Evolutionary conservation across 2,113 vertebrate species (phyloP).

Genomic region (Rousettus leschenaultii): DNA sequence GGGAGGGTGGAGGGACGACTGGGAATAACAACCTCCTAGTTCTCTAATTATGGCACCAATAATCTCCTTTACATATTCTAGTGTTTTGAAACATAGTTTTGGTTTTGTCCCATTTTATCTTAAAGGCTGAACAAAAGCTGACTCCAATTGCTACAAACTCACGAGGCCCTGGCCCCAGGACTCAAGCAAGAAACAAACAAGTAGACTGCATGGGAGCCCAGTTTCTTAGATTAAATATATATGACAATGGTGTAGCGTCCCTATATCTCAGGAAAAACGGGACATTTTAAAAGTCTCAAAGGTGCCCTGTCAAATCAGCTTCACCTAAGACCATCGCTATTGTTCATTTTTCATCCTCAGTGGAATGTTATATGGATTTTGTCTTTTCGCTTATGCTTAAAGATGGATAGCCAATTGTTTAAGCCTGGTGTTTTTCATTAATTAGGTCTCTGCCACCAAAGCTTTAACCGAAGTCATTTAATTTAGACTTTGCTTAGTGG

Average conservation of each 20-base stretch:
- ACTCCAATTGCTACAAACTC: slow-evolving; percentile 51
- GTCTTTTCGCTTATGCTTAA: slow-evolving; percentile 76
- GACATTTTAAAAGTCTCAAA: slow-evolving; percentile 48
- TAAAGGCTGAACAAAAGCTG: slow-evolving; percentile 63
- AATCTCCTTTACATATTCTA: slow-evolving; percentile 62
- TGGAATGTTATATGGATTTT: slow-evolving; percentile 78
- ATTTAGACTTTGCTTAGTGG: slow-evolving; percentile 79
- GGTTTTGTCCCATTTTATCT: slow-evolving; percentile 65
- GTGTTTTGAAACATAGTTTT: slow-evolving; percentile 62
- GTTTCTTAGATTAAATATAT: slow-evolving; percentile 62
- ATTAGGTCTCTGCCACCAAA: slow-evolving; percentile 80
- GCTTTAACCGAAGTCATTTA: slow-evolving; percentile 82
- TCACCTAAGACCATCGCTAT: slow-evolving; percentile 67
- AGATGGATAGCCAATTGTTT: slow-evolving; percentile 83
- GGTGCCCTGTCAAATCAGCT: slow-evolving; percentile 65
- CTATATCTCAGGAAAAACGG: slow-evolving; percentile 45
- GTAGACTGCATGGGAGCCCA: slow-evolving; percentile 61
- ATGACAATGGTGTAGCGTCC: slow-evolving; percentile 61
- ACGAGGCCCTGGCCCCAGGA: background rate
- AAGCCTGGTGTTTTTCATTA: slow-evolving; percentile 84
- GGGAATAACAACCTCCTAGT: slow-evolving; percentile 35
- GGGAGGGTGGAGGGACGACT: background rate
- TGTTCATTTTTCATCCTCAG: slow-evolving; percentile 79
- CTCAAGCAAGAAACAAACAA: slow-evolving; percentile 62
- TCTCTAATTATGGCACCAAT: slow-evolving; percentile 64